Conservation (phyloP, 2,888 invertebrate genomes). For the Limnephilus rhombicus region DNA sequence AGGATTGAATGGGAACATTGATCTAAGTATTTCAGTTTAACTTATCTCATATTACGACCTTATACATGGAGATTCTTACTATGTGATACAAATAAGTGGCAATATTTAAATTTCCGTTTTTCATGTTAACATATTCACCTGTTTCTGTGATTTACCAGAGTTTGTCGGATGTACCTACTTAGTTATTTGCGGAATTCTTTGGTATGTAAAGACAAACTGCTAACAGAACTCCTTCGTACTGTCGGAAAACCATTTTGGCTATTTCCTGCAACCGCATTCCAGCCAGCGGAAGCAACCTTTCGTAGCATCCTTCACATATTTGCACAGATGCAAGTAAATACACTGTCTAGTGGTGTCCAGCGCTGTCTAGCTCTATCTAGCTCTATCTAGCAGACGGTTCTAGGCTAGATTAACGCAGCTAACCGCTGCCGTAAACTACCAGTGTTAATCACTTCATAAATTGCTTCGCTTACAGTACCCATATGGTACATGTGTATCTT, state of each 20-base stretch:
- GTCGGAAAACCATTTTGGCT: background rate
- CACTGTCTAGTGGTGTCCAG: background rate
- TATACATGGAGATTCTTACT: background rate
- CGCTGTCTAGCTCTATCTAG: background rate
- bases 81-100: background rate
- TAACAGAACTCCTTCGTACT: background rate
- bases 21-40: background rate
- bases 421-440: background rate
- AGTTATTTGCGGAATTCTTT: background rate
- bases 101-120: background rate
- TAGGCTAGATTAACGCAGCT: background rate
- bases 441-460: background rate
- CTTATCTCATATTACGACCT: too few relatives aligned
- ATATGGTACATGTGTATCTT: background rate
- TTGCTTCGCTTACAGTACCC: background rate
- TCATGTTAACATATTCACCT: background rate
- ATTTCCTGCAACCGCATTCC: constrained; percentile 1
- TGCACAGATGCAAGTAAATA: background rate
- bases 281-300: background rate
- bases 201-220: background rate
- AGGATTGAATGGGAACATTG: background rate
- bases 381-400: background rate
- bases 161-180: background rate
- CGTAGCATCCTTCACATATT: background rate
- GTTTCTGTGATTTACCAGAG: background rate